Conservation (phyloP, 2,113 vertebrate genomes). For the Pseudorasbora parva region DNA sequence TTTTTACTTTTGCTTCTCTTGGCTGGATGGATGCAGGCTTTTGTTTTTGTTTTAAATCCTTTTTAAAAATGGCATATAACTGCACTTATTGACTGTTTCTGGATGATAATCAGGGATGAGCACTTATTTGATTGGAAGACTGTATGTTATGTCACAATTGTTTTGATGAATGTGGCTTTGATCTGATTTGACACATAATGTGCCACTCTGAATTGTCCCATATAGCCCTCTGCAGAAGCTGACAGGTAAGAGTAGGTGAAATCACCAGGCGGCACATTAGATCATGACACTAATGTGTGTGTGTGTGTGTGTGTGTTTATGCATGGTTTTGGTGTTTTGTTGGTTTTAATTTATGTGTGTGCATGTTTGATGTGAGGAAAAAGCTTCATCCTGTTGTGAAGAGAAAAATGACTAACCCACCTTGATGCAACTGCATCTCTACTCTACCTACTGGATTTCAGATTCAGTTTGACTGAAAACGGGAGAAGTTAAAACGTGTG, state of each 20-base stretch:
- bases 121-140: not conserved
- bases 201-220: constrained; percentile 25
- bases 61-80: not conserved
- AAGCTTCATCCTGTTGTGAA: not conserved
- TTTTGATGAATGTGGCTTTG: constrained; percentile 5
- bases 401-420: constrained; percentile 25
- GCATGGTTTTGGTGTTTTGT: constrained; percentile 38
- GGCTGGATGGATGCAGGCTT: not conserved
- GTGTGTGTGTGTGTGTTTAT: constrained; percentile 16
- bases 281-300: constrained; percentile 33
- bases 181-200: constrained; percentile 18
- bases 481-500: constrained; percentile 18
- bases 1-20: not conserved
- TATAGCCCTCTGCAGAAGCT: constrained; percentile 33
- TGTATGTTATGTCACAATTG: not conserved
- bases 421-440: constrained; percentile 8
- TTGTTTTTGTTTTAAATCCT: not conserved
- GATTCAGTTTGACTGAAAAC: constrained; percentile 31
- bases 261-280: constrained; percentile 32
- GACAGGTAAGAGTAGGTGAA: constrained; percentile 45
- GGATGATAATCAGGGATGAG: not conserved
- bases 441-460: constrained; percentile 9
- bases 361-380: constrained; percentile 33
- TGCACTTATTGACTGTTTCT: not conserved
- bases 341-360: constrained; percentile 29